phyloP scores from a whole-genome alignment of 1,140 invertebrate genomes.

The Dreissena polymorpha region DNA sequence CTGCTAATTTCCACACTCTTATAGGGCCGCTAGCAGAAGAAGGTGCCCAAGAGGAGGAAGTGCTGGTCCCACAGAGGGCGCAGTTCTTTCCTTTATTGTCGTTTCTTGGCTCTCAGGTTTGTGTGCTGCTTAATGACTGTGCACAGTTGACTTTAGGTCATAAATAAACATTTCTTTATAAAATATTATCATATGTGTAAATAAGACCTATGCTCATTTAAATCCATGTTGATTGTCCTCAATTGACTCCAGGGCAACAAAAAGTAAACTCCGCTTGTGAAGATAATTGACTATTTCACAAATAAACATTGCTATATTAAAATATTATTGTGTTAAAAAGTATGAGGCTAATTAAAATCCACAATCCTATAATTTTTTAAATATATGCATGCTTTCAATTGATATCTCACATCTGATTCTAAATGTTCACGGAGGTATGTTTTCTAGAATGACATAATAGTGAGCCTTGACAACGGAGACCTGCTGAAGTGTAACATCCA shows the following conservation, averaged over 20 bases:
- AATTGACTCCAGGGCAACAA: too few relatives aligned
- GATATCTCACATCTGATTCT: too few relatives aligned
- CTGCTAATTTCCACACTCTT: background rate
- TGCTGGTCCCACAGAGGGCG: constrained; percentile 37
- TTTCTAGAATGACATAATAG: constrained; percentile 48
- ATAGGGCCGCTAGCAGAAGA: constrained; percentile 41
- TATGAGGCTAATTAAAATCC: too few relatives aligned
- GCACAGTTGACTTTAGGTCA: background rate
- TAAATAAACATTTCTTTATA: background rate
- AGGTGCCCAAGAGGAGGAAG: constrained; percentile 19
- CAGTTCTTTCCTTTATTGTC: constrained; percentile 43
- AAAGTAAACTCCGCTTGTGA: too few relatives aligned
- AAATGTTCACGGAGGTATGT: background rate
- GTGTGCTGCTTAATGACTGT: background rate
- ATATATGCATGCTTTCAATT: too few relatives aligned
- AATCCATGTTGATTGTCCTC: too few relatives aligned
- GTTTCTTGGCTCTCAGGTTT: constrained; percentile 47
- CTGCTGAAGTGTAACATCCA: constrained; percentile 52
- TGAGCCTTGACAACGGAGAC: constrained; percentile 38
- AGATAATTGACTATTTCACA: too few relatives aligned
- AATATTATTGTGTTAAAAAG: too few relatives aligned
- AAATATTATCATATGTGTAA: background rate
- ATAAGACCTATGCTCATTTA: background rate
- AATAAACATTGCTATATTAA: too few relatives aligned
- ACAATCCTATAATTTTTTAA: too few relatives aligned